These are phyloP conservation scores for Pantherophis vulpinus DNA, from an alignment of 2,797 vertebrate species.

Conservation along the genomic window DNA sequence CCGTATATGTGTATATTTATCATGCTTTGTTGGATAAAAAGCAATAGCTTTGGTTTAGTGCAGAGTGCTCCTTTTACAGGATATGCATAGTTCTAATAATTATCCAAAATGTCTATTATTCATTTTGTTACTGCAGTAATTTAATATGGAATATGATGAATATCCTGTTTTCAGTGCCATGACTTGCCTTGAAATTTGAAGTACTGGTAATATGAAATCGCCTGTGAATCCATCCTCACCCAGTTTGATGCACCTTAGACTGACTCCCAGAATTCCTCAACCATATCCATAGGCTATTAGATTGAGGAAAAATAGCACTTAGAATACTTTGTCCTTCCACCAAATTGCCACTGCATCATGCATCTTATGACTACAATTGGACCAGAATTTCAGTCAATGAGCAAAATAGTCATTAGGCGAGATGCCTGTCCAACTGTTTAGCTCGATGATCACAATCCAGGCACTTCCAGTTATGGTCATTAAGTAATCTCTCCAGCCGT, in stretches of 20 bases:
- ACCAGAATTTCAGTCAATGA: background rate
- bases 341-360: background rate
- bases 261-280: background rate
- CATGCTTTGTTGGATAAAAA: background rate
- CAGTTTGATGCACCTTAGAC: background rate
- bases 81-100: background rate
- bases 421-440: background rate
- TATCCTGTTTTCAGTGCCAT: background rate
- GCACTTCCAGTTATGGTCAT: background rate
- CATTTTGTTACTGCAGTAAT: background rate
- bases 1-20: background rate
- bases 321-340: background rate
- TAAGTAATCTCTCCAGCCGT: background rate
- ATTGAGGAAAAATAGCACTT: background rate
- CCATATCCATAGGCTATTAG: background rate
- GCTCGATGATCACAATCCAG: background rate
- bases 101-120: background rate
- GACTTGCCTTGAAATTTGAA: background rate
- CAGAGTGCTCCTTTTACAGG: background rate
- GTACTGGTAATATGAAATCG: background rate
- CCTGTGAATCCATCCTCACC: background rate
- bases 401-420: background rate
- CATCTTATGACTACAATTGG: background rate
- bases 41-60: background rate
- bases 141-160: background rate